Base-by-base conservation (phyloP, 1,140 invertebrate species). In the Lasioglossum albipes region DNA sequence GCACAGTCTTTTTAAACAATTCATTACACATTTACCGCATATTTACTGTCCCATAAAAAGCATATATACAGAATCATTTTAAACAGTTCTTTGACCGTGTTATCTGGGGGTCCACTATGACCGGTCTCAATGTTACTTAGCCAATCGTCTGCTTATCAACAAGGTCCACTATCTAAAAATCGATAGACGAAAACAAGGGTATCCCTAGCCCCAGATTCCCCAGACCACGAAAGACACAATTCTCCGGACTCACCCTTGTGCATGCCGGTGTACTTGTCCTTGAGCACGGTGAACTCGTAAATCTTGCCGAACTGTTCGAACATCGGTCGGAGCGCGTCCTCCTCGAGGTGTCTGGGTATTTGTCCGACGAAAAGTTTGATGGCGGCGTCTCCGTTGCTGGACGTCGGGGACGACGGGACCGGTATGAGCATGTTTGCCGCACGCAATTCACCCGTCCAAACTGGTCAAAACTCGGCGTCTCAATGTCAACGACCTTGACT, bases 291-390 rank as follows among this genome's bases (percentile, higher is more conserved):
- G 84, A 99, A 96, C 94, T 99, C 98, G 91, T 98, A 98, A 89
- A 99, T 99, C 90, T 97, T 97, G 61, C 98, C 98, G 90, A 97
- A 98, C 90, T 97, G 96, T 92, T 98, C 97, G 91, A 99, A 98
- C 94, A 98, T 96, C 9, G 97, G 97, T 68, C 97, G 94, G 18
- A 99, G 94, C 88, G 98, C 97, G 66, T 97, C 96, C 91, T 99
- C 98, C 86, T 97, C 97, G 36, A 98, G 93, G 93, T 98, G 97
- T 71, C 98, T 94, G 1, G 98, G 98, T 83, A 99, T 98, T 93
- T 99, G 97, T n/a, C 97, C 97, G 57, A 98, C 96, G 92, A 98
- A 98, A 52, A 98, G 94, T 92, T 98, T 98, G 65, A 98, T 95
- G 27, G 97, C 96, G 83, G 95, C 94, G 69, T 92, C 86, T 66